Evolutionary conservation across 2,888 invertebrate genomes (phyloP), one percentile per base, ranked within the genome.

Genomic region (Lithophane leautieri): DNA sequence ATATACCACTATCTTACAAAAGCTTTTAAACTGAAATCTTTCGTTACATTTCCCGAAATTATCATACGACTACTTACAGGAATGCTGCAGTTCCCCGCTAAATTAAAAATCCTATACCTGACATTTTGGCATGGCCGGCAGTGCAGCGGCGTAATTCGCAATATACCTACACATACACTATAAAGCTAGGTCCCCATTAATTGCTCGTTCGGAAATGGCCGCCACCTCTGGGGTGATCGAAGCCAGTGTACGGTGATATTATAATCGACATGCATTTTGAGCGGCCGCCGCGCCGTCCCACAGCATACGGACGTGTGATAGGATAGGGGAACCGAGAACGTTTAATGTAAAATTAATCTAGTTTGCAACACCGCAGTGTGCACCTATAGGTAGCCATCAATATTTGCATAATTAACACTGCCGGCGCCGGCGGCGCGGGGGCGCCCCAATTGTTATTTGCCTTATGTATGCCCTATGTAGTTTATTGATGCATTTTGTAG

Each of bases 291-390:
- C 34, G 28, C 28, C 28, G 52, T 60, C 70, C 47, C 68, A 56
- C 70, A 28, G 52, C 34, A 34, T 47, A 25, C 70, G 28, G 19
- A 60, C 60, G 60, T 34, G 60, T 28, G 50, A 50, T 61, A 42
- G 22, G 60, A 70, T 61, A 60, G 74, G 81, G 80, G 79, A 72
- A 52, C 9, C 9, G 8, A 58, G 9, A 28, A 16, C 16, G 16
- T 58, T 58, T 16, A 16, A 75, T 74, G 74, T 40, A 78, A 73
- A 82, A 78, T 82, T 77, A 52, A 56, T 56, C 56, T 65, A 69
- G 68, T 62, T 70, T 62, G 42, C 60, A 50, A 62, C 62, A 65
- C 22, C 22, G 22, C 25, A 71, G 47, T 60, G 25, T 25, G 25
- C 40, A 70, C 4, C 14, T 56, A 63, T 16, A 42, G 2, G 0